phyloP scores from a whole-genome alignment of 2,888 invertebrate genomes.

The Agelastica alni region DNA sequence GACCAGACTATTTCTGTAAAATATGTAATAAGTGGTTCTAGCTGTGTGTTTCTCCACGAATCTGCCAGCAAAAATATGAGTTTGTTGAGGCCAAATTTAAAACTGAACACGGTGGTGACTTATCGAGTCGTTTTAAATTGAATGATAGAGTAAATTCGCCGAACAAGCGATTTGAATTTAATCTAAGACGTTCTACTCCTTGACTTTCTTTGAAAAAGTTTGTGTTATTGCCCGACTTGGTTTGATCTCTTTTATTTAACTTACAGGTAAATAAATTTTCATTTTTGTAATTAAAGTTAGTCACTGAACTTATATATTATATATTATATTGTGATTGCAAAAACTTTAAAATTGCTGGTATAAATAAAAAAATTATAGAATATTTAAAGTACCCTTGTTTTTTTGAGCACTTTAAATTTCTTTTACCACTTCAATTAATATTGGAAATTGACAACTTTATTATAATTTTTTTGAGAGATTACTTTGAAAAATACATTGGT shows the following conservation, averaged over 20 bases:
- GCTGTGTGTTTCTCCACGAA: slow-evolving; percentile 8
- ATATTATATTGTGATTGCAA: no score
- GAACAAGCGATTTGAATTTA: slow-evolving; percentile 14
- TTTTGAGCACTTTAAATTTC: no score
- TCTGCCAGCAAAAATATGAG: slow-evolving; percentile 15
- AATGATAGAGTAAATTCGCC: slow-evolving; percentile 8
- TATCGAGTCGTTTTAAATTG: slow-evolving; percentile 16
- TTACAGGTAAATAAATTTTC: not conserved
- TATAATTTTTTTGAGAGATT: no score
- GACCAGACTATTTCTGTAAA: slow-evolving; percentile 11
- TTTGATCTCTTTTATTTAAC: not conserved
- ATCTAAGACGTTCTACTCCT: not conserved
- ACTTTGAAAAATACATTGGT: no score
- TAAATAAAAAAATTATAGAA: no score
- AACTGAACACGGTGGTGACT: slow-evolving; percentile 13
- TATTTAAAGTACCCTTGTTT: no score
- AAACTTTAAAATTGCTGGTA: no score
- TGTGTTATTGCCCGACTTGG: not conserved
- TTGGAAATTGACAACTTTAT: no score
- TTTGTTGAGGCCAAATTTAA: slow-evolving; percentile 16
- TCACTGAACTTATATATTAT: no score
- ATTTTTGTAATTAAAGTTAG: no score
- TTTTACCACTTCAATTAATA: no score
- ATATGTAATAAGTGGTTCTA: slow-evolving; percentile 12
- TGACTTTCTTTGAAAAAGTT: not conserved